Conservation (phyloP, 35 echinoderm and acorn worm genomes). For the Anneissia japonica region DNA sequence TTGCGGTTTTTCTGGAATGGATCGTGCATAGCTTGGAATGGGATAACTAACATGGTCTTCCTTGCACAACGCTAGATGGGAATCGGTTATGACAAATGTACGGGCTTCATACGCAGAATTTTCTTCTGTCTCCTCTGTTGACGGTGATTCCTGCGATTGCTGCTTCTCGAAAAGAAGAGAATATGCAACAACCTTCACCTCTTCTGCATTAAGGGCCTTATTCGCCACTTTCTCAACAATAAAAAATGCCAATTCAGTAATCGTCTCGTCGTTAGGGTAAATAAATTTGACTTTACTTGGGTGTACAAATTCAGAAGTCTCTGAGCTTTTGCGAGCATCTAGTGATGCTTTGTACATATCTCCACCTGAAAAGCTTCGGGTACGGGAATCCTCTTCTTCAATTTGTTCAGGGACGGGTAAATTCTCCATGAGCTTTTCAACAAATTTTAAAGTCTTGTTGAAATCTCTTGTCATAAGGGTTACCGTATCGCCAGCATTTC, state of each 20-base stretch:
- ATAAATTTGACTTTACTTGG: constrained; percentile 86
- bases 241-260: constrained; percentile 76
- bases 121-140: neutral
- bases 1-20: constrained; percentile 69
- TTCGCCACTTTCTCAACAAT: constrained; percentile 54
- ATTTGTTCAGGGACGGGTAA: neutral
- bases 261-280: constrained; percentile 89
- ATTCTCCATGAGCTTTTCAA: constrained; percentile 68
- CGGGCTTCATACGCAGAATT: neutral
- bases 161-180: neutral
- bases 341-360: constrained; percentile 65
- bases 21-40: constrained; percentile 67
- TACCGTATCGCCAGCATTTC: constrained; percentile 43
- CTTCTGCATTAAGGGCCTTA: constrained; percentile 26
- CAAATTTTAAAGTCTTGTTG: constrained; percentile 57
- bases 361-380: constrained; percentile 1
- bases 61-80: constrained; percentile 59
- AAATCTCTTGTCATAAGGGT: constrained; percentile 72
- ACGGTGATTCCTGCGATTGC: neutral
- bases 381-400: neutral
- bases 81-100: constrained; percentile 73
- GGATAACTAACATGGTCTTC: constrained; percentile 97
- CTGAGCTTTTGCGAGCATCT: constrained; percentile 29
- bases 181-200: constrained; percentile 16
- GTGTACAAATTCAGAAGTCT: constrained; percentile 68